Conservation (phyloP, 2,797 vertebrate genomes). For the Pelobates cultripes region DNA sequence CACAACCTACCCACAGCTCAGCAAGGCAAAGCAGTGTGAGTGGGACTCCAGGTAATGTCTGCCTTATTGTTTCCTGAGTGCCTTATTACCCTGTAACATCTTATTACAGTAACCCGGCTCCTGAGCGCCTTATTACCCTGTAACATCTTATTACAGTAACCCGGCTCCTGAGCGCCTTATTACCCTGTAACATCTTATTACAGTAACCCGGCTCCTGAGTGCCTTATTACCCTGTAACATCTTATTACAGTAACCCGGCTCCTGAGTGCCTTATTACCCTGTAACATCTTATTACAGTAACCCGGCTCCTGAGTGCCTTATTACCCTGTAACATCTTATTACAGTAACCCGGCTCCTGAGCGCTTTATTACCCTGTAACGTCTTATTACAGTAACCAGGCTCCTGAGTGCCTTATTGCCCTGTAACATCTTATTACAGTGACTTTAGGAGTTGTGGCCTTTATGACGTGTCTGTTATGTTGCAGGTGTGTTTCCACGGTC, state of each 20-base stretch:
- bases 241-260: constrained; percentile 35
- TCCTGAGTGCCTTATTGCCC: constrained; percentile 24
- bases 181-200: constrained; percentile 25
- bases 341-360: constrained; percentile 24
- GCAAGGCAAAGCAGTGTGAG: constrained; percentile 73
- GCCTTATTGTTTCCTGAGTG: constrained; percentile 11
- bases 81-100: constrained; percentile 26
- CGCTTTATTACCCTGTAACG: constrained; percentile 29
- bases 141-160: constrained; percentile 27
- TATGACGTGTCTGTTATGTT: constrained; percentile 17
- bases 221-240: constrained; percentile 23
- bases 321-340: constrained; percentile 40
- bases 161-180: constrained; percentile 19
- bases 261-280: constrained; percentile 41
- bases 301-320: constrained; percentile 31
- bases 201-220: constrained; percentile 18
- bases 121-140: constrained; percentile 29
- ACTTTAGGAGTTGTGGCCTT: constrained; percentile 5
- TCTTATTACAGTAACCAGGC: constrained; percentile 37
- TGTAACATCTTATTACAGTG: constrained; percentile 39
- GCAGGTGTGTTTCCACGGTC: constrained; percentile 76
- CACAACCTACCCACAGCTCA: constrained; percentile 67
- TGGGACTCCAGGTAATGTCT: constrained; percentile 82
- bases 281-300: constrained; percentile 36
- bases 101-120: constrained; percentile 32